Base-by-base conservation (phyloP, 2,888 invertebrate genomes). In the Physocephala rufipes region DNA sequence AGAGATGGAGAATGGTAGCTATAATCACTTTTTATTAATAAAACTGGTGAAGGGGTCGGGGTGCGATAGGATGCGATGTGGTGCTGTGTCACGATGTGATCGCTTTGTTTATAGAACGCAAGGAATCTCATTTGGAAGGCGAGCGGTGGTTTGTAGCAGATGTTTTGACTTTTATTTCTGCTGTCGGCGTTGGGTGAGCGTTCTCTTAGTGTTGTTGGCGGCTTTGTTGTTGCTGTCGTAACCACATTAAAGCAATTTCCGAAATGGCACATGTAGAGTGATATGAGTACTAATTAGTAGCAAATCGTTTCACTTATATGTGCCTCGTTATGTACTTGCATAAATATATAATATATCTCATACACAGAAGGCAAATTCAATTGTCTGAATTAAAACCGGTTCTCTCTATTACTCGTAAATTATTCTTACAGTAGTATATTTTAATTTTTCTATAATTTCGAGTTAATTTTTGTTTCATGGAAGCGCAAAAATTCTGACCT, bases 121-220 rank as follows among this genome's bases (percentile, higher is more conserved):
- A 36, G 9, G 36, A 36, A 62, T 45, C 47, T 26, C 21, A 63
- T 21, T 47, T 36, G 30, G 30, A 53, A 43, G 16, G 30, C 55
- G 36, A 49, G 65, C 51, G 65, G 65, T 13, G n/a, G 19, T n/a
- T 12, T 36, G 66, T 53, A 66, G 53, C 51, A 53, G 66, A 53
- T 64, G 30, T 66, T 19, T 43, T 66, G 53, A n/a, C 16, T 49
- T 51, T 49, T 64, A 28, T 24, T 24, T 45, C 24, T 21, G 63
- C 26, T 63, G 13, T n/a, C n/a, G n/a, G 36, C 16, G 16, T 47
- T 49, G 16, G 19, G 16, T 64, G 15, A 36, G 36, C 36, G 61
- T n/a, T 19, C 30, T 64, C 36, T 51, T 53, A 36, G 53, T 62
- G 53, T 53, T 66, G 51, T 21, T 66, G 55, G 15, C 24, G 16